Conservation (phyloP, 2,797 vertebrate species). For the Myotis vivesi region DNA sequence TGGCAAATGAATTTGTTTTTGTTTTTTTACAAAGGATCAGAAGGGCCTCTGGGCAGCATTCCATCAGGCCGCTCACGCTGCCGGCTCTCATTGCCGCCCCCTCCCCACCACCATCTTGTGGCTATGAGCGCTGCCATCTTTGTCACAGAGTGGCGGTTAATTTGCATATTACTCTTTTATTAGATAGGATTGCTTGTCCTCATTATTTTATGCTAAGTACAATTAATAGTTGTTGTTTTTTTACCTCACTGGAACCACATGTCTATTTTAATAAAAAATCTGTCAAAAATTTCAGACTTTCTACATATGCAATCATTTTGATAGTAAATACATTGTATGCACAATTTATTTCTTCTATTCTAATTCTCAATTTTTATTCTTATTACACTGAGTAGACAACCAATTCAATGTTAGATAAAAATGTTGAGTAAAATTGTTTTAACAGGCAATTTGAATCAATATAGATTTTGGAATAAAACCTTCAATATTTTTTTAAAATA, state of each 20-base stretch:
- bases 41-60: no score
- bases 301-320: neutral
- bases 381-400: neutral
- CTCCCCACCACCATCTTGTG: no score
- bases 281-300: neutral
- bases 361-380: neutral
- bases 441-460: neutral
- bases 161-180: no score
- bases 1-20: no score
- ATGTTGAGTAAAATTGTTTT: neutral
- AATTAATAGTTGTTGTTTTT: neutral
- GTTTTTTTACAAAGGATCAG: no score
- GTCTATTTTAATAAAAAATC: neutral
- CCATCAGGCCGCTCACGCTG: no score
- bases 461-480: neutral
- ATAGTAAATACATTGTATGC: neutral
- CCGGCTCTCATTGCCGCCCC: no score
- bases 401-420: neutral
- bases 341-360: neutral
- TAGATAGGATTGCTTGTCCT: neutral
- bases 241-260: neutral
- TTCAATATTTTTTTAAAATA: neutral
- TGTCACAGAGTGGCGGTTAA: accelerated
- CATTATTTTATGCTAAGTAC: neutral
- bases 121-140: no score